Conservation (phyloP, 1,140 invertebrate species). For the Drosophila virilis region DNA sequence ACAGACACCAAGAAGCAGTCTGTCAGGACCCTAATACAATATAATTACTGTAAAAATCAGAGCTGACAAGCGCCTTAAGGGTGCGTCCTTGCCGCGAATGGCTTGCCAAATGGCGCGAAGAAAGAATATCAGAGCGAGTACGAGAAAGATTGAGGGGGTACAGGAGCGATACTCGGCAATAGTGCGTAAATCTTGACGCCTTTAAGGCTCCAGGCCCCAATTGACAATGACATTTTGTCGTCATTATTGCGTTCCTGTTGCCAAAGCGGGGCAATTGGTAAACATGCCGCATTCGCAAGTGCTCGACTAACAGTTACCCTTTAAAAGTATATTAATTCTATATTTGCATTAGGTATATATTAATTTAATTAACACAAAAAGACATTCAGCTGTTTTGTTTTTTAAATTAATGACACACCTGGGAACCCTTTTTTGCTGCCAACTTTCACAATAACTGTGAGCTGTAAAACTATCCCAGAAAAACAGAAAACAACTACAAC, state of each 20-base stretch:
- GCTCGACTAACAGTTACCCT: conserved; percentile 7
- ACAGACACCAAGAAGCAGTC: conserved; percentile 31
- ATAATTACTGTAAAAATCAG: conserved; percentile 80
- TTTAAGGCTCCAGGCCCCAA: conserved; percentile 70
- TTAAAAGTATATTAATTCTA: background rate
- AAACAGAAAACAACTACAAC: background rate
- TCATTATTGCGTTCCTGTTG: conserved; percentile 54
- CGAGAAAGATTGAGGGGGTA: background rate
- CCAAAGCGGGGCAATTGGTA: conserved; percentile 12
- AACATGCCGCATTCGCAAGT: background rate
- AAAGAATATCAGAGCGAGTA: background rate
- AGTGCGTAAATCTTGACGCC: conserved; percentile 77
- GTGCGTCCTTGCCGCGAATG: conserved; percentile 18
- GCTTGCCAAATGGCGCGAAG: conserved; percentile 49
- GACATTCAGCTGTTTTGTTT: background rate
- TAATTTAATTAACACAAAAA: too few relatives aligned
- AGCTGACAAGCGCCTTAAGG: conserved; percentile 48
- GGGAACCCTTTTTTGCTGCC: background rate
- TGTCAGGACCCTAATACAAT: conserved; percentile 68
- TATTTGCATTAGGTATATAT: too few relatives aligned
- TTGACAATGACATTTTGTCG: conserved; percentile 79
- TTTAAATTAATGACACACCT: background rate
- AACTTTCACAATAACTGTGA: background rate
- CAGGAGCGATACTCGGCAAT: conserved; percentile 38
- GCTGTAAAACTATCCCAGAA: background rate